Evolutionary conservation across 2,797 vertebrate species (phyloP).

Genomic region (Arctocebus calabarensis): DNA sequence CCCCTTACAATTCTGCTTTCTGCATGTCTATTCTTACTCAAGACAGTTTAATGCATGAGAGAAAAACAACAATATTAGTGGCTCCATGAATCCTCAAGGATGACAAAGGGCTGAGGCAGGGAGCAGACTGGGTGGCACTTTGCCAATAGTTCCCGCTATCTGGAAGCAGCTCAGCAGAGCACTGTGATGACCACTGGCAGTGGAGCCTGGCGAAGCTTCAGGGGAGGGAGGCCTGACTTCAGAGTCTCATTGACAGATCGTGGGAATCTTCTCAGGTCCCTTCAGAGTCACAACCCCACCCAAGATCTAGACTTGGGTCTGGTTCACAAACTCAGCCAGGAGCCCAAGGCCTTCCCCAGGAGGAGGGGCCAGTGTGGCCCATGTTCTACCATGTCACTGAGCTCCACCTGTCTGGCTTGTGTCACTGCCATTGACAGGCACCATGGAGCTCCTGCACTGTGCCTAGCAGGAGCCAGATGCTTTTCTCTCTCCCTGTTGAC

Average conservation of each 20-base stretch:
- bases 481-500: neutral
- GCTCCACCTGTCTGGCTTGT: neutral
- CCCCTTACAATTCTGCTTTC: neutral
- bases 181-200: neutral
- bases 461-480: neutral
- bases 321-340: neutral
- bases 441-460: neutral
- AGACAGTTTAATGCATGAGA: neutral
- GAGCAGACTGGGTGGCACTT: neutral
- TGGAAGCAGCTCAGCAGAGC: neutral
- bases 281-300: neutral
- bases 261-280: neutral
- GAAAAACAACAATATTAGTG: neutral
- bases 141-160: neutral
- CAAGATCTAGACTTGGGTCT: neutral
- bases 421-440: neutral
- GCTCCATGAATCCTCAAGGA: neutral
- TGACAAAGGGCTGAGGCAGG: neutral
- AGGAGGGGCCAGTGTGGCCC: neutral
- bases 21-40: neutral
- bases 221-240: neutral
- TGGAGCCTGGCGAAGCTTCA: neutral
- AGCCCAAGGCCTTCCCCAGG: neutral
- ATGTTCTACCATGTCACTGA: fast-evolving
- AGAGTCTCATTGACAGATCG: neutral